Base-by-base conservation (phyloP, 2,888 invertebrate genomes). In the Eubasilissa splendida region DNA sequence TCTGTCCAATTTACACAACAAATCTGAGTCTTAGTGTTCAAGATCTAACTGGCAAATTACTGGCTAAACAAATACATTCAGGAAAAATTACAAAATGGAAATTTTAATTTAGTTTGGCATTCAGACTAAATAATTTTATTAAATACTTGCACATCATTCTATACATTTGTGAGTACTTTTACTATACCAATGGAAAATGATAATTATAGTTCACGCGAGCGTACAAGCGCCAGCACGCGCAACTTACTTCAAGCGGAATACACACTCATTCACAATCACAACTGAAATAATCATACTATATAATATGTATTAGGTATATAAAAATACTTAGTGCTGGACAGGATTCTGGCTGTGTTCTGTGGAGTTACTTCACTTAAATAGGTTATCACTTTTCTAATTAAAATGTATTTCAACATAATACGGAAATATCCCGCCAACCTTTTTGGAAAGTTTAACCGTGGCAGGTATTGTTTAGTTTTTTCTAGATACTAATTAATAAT, bases 21-120 rank as follows among this genome's bases (percentile, higher is more conserved):
- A 63, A 33, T 63, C 42, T 31, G 63, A 12, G 33, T 31, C 63
- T 33, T 63, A 63, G 33, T 42, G 33, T 63, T 63, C 63, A 63
- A 63, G 11, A 33, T 63, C 22, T 63, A 63, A 63, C 50, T 68
- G 68, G 68, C 50, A 68, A 68, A 68, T 68, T 53, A 68, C 50
- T 42, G 12, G 50, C 52, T 68, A 68, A 50, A 68, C 52, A 68
- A 53, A 42, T 42, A 42, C 42, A 42, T 50, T 68, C 52, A 50
- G 68, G 68, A 52, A 42, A 68, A 53, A 53, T 68, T 22, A 71
- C 22, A 31, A 71, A 56, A 71, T 56, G 71, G 56, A 71, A 71
- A 56, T 56, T 63, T 76, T 76, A 76, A 54, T 66, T 76, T 76
- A 76, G 66, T 76, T 76, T 76, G 76, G 76, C 76, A 76, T 66